These are phyloP conservation scores for Noctuana brunneofusca DNA, from an alignment of 2,888 invertebrate genomes.

Conservation along the genomic window DNA sequence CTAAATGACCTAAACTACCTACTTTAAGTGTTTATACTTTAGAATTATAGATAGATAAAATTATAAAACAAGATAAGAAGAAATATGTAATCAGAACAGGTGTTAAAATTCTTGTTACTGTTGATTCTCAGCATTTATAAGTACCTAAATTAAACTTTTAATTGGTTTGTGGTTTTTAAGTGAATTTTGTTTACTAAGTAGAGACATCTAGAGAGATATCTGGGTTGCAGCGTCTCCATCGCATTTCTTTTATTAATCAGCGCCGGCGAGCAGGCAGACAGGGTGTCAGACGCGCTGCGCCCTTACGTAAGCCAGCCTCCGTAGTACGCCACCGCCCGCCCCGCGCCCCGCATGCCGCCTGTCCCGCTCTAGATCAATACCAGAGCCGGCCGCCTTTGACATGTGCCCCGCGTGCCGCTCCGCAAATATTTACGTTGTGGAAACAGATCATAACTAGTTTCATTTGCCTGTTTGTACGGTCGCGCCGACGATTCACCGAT, in stretches of 20 bases:
- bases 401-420: conserved; percentile 77
- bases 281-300: conserved; percentile 73
- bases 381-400: conserved; percentile 80
- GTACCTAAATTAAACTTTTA: not conserved
- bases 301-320: conserved; percentile 77
- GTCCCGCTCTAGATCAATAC: conserved; percentile 78
- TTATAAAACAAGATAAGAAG: too few relatives aligned
- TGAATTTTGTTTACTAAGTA: conserved; percentile 61
- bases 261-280: conserved; percentile 64
- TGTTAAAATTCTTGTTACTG: not conserved
- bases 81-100: not conserved
- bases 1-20: too few relatives aligned
- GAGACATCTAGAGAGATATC: conserved; percentile 58
- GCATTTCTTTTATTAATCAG: conserved; percentile 75
- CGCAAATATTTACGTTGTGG: conserved; percentile 81
- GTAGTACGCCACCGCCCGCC: conserved; percentile 50
- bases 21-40: too few relatives aligned
- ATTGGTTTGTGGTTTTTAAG: conserved; percentile 34
- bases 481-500: conserved; percentile 43
- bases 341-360: conserved; percentile 38
- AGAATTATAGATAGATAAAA: too few relatives aligned
- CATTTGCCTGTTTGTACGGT: conserved; percentile 61
- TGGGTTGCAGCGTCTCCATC: conserved; percentile 62
- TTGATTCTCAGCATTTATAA: not conserved
- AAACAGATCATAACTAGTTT: conserved; percentile 79